Evolutionary conservation across 2,113 vertebrate species (phyloP).

Genomic region (Mesitornis unicolor): DNA sequence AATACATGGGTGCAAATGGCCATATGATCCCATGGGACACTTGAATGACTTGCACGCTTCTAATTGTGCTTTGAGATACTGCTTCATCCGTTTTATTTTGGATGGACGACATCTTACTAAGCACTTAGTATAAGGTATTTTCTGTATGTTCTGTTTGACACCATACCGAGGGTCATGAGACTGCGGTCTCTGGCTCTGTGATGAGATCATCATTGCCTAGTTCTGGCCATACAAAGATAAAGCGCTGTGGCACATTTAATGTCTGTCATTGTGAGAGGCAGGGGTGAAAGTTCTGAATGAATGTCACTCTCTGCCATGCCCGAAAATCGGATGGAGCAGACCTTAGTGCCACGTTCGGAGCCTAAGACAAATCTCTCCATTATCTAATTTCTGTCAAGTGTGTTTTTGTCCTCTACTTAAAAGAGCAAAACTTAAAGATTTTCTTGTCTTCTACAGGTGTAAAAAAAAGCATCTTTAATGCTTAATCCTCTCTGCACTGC

Average conservation of each 20-base stretch:
- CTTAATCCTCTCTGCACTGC: constrained; percentile 59
- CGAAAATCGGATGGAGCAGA: neutral
- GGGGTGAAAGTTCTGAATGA: neutral
- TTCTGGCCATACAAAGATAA: neutral
- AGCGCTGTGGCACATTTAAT: neutral
- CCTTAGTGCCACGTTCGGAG: neutral
- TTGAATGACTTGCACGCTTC: neutral
- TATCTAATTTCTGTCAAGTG: neutral
- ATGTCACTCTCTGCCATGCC: neutral
- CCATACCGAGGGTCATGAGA: neutral
- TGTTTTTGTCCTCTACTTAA: neutral
- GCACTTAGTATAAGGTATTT: neutral
- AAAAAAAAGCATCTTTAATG: constrained; percentile 56
- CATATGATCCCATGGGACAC: neutral
- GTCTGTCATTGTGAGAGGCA: neutral
- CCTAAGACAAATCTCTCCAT: neutral
- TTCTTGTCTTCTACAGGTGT: constrained; percentile 50
- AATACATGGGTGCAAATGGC: neutral
- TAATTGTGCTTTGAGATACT: neutral
- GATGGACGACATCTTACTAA: neutral
- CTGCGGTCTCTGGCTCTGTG: neutral
- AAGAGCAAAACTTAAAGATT: constrained; percentile 5
- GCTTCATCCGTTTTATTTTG: neutral
- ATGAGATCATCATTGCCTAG: neutral
- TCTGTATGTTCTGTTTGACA: neutral